Percentiles rank a stretch among this genome's conserved stretches.
These are phyloP conservation scores for Percina caprodes DNA, from an alignment of 2,113 vertebrate species.

Conservation along the genomic window DNA sequence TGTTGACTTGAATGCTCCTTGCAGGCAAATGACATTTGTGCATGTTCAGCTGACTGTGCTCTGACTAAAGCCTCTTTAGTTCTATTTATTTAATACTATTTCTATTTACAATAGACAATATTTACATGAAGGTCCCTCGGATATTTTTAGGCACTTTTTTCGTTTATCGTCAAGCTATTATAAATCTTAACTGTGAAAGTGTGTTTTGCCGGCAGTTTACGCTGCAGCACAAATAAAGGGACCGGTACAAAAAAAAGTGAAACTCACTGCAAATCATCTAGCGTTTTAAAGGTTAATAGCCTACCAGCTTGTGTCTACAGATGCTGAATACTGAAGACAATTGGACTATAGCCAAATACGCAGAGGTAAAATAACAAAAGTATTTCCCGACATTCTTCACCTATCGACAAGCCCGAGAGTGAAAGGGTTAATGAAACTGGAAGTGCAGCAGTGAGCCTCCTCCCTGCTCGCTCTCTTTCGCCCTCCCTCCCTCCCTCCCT, in stretches of 20 bases:
- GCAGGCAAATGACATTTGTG: neutral
- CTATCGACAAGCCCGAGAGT: neutral
- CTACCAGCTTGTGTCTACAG: neutral
- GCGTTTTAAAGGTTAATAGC: neutral
- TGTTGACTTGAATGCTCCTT: neutral
- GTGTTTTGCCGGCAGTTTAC: neutral
- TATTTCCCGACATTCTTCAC: no score
- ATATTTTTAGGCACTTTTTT: neutral
- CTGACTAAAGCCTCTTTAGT: neutral
- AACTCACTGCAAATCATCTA: neutral
- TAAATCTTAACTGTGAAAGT: neutral
- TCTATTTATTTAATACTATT: neutral
- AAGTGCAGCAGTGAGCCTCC: constrained; percentile 28
- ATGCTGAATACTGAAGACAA: neutral
- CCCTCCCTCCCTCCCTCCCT: neutral
- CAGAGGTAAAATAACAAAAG: neutral
- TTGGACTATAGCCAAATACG: rapidly evolving
- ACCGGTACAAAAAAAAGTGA: neutral
- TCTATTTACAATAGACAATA: neutral
- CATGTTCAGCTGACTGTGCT: neutral
- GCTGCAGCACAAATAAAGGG: neutral
- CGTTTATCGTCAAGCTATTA: neutral
- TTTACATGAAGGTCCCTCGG: neutral
- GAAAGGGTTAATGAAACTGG: constrained; percentile 68
- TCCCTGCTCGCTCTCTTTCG: constrained; percentile 40